Evolutionary conservation across 2,113 vertebrate genomes (phyloP).

Genomic region (Manacus vitellinus): DNA sequence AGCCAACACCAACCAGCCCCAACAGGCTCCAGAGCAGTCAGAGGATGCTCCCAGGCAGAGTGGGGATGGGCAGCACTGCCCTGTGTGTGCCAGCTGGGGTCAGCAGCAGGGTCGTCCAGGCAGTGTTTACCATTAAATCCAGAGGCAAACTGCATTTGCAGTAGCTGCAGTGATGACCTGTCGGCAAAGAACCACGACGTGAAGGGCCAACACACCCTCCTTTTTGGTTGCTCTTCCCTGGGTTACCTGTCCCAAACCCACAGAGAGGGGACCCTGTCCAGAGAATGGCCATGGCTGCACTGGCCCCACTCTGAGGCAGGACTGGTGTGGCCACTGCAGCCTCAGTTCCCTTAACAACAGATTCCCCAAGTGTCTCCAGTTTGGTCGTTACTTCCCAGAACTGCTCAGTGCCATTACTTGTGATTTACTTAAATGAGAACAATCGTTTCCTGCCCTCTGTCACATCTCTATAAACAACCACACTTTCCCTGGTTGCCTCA

Average conservation of each 20-base stretch:
- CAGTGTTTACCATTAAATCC: background rate
- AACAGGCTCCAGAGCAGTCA: background rate
- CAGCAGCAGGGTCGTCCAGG: background rate
- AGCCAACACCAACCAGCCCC: background rate
- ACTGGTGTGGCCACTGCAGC: background rate
- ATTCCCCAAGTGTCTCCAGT: background rate
- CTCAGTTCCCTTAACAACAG: background rate
- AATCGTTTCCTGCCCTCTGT: background rate
- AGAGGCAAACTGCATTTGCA: background rate
- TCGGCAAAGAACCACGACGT: background rate
- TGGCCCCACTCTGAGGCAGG: background rate
- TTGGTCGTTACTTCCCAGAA: background rate
- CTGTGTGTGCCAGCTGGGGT: background rate
- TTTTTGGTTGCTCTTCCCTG: background rate
- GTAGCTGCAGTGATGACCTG: rapidly evolving
- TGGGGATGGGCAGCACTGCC: background rate
- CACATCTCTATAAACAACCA: background rate
- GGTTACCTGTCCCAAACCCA: background rate
- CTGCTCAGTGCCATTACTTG: background rate
- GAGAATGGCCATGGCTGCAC: background rate
- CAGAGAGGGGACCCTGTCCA: background rate
- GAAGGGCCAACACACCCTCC: too few species aligned
- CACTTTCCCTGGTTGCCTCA: background rate
- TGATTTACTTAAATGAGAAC: background rate
- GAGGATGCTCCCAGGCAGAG: background rate